phyloP scores from a whole-genome alignment of 1,140 invertebrate species.

The Hyposmocoma kahamanoa region DNA sequence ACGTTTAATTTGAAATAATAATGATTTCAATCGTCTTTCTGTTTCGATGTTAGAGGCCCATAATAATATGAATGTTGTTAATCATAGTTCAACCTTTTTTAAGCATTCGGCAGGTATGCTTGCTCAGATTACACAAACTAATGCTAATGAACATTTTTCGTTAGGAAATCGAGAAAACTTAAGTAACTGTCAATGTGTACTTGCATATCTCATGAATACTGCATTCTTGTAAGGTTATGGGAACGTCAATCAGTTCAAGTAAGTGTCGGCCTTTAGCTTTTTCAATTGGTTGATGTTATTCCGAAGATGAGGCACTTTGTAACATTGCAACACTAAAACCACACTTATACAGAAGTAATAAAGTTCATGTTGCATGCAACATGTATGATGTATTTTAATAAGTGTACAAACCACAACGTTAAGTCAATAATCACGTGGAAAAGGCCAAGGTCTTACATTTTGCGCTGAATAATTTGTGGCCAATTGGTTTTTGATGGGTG shows the following conservation, averaged over 20 bases:
- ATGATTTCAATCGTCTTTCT: too few species aligned
- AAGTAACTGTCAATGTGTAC: neutral
- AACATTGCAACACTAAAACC: conserved; percentile 16
- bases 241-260: conserved; percentile 41
- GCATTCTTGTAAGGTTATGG: conserved; percentile 42
- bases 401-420: conserved; percentile 30
- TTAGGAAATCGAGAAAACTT: neutral
- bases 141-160: too few species aligned
- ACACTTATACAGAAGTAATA: conserved; percentile 31
- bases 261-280: conserved; percentile 37
- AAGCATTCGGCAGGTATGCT: too few species aligned
- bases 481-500: conserved; percentile 49
- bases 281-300: conserved; percentile 31
- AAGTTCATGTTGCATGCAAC: conserved; percentile 21
- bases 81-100: too few species aligned
- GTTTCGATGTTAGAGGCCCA: too few species aligned
- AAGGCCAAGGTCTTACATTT: conserved; percentile 56
- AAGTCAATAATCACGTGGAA: conserved; percentile 36
- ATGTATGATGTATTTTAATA: conserved; percentile 30
- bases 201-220: neutral
- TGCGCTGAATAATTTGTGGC: conserved; percentile 45
- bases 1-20: too few species aligned
- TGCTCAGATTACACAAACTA: too few species aligned
- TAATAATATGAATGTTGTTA: too few species aligned
- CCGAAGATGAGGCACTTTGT: conserved; percentile 34